Base-by-base conservation (phyloP, 2,797 vertebrate species). In the Orestias chungarensis region DNA sequence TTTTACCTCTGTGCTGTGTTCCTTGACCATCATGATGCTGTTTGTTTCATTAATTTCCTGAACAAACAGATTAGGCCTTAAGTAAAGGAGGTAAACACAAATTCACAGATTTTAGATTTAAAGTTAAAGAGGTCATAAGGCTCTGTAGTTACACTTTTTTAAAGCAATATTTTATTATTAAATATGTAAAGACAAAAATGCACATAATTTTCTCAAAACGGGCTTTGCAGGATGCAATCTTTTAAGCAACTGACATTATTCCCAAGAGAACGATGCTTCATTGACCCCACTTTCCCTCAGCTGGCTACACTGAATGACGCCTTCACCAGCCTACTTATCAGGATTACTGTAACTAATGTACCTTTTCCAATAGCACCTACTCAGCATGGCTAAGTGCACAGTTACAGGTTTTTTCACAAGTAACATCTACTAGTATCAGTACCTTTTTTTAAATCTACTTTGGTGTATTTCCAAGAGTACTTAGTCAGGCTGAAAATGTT, bases 221-320 rank as follows among this genome's bases (percentile, higher is more conserved):
- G 88, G 93, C 70, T 92, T 89, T 89, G 90, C 86, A 82, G 75
- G 75, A 57, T 29, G 25, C 52, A 55, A 55, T 2, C 14, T 29
- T 18, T 55, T 29, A 18, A n/a, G 52, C 14, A 1, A 14, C 15
- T 55, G 29, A 93, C 89, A 91, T 94, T 90, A 93, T 89, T 80
- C 80, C 74, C 50, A n/a, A 75, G 82, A 85, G 76, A 52, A 40
- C 78, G 85, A 54, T 82, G 75, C 81, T 52, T 52, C 49, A 3
- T 52, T 25, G n/a, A 52, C n/a, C 49, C 4, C 49, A 25, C 49
- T 50, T 50, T 10, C 23, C 23, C 11, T 1, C 23, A n/a, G n/a
- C 38, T 38, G 38, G 38, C 38, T 38, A 9, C 9, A 9, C 38
- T 38, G 38, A 38, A 4, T 4, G 4, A 38, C 9, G 4, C 38